Evolutionary conservation across 2,888 invertebrate species (phyloP), one percentile per base, ranked within the genome.

Genomic region (Cheilosia soror): DNA sequence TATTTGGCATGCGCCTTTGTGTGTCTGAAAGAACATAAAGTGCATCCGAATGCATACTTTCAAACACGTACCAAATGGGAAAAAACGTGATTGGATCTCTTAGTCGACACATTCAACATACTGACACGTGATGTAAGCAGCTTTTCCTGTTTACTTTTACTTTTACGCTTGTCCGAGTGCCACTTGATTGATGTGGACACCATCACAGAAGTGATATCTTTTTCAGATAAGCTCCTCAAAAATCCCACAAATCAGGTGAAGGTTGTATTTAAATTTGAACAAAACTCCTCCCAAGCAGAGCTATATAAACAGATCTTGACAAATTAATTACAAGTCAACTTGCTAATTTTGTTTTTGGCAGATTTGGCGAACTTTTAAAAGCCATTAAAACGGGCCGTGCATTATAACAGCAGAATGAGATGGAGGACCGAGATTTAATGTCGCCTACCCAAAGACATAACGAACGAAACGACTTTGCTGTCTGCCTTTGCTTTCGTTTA

Each of bases 11-110:
- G n/a, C n/a, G n/a, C 5, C 5, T 2, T 31, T 31, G n/a, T 31
- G 31, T 55, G 6, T 33, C 9, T 6, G 29, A 15, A 31, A 55
- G 55, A 31, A 31, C n/a, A 31, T 13, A 37, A 60, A 20, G 15
- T 40, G 66, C 66, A 68, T 68, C 53, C 37, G 15, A 11, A 29
- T 49, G 63, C 20, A 7, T 2, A 68, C 53, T 53, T 68, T 68
- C 66, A 40, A 68, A 47, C 63, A 68, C 66, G 66, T 68, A 68
- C 53, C 40, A 20, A 53, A n/a, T 11, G n/a, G n/a, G 25, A 15
- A 66, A 66, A 49, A 7, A 68, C 53, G 53, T 66, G 53, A 31
- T 51, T 51, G 37, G 53, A 49, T 49, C 66, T 53, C 9, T 13
- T 13, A 66, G 66, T 27, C 20, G 63, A 9, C 20, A 27, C 37